Percentiles rank a stretch among this genome's conserved stretches.
These are phyloP conservation scores for Cephalopholis sonnerati DNA, from an alignment of 2,113 vertebrate species.

Conservation along the genomic window DNA sequence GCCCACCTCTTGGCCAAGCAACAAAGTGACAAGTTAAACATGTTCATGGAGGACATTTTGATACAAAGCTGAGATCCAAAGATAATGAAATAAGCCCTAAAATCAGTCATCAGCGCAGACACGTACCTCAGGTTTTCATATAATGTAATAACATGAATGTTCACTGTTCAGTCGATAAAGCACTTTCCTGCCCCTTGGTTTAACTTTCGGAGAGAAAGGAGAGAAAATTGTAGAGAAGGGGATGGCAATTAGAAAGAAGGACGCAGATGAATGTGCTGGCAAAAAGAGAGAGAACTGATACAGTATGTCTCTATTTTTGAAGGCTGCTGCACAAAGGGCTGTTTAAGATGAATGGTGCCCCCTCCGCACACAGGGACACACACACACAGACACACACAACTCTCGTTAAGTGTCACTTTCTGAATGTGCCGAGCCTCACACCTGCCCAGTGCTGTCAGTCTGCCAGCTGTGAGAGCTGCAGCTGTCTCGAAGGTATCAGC, in stretches of 20 bases:
- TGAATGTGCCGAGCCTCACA: conserved; percentile 61
- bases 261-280: conserved; percentile 42
- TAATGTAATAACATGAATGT: neutral
- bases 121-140: neutral
- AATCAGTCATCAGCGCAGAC: conserved; percentile 24
- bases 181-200: conserved; percentile 19
- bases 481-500: conserved; percentile 51
- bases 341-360: conserved; percentile 62
- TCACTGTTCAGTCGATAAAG: conserved; percentile 14
- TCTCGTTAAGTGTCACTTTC: conserved; percentile 66
- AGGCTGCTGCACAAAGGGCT: conserved; percentile 55
- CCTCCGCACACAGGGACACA: conserved; percentile 20
- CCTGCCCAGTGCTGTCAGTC: conserved; percentile 75
- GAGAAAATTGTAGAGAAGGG: conserved; percentile 3
- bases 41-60: neutral
- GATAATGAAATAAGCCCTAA: conserved; percentile 11
- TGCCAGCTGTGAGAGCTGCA: conserved; percentile 67
- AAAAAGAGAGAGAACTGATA: conserved; percentile 49
- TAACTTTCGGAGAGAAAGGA: conserved; percentile 30
- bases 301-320: conserved; percentile 55
- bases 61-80: conserved; percentile 6
- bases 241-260: conserved; percentile 47
- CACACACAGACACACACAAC: conserved; percentile 43
- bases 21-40: conserved; percentile 24
- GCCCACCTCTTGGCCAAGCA: conserved; percentile 15